phyloP scores from a whole-genome alignment of 2,888 invertebrate genomes.

The Polylopha cassiicola region DNA sequence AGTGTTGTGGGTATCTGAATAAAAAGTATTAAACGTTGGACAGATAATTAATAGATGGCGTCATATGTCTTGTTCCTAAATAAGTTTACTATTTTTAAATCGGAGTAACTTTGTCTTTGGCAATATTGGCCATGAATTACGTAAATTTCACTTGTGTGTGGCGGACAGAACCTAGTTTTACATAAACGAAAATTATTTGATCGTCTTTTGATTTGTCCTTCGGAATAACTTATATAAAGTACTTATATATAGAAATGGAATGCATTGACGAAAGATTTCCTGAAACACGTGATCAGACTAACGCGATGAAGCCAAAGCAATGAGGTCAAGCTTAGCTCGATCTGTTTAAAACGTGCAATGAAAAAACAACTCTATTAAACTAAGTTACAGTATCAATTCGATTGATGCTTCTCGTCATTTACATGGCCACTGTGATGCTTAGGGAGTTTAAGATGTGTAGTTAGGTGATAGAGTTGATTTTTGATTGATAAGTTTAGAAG shows the following conservation, averaged over 20 bases:
- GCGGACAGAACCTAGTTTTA: no score
- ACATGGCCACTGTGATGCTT: constrained; percentile 4
- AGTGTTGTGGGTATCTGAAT: no score
- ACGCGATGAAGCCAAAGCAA: constrained; percentile 57
- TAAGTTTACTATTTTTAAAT: no score
- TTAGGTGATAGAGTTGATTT: constrained; percentile 1
- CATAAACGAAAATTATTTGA: no score
- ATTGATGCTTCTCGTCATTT: neutral
- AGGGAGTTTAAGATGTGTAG: constrained; percentile 3
- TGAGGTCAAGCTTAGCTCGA: constrained; percentile 40
- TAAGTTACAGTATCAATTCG: neutral
- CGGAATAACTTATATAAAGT: neutral
- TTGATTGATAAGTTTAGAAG: neutral
- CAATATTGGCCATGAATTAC: no score
- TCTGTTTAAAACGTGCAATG: constrained; percentile 26
- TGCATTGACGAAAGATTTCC: constrained; percentile 40
- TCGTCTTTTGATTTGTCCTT: no score
- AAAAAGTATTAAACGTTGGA: no score
- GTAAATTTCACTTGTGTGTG: no score
- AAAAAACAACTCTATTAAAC: neutral
- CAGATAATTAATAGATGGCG: no score
- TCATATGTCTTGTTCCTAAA: no score
- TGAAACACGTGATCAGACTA: constrained; percentile 41
- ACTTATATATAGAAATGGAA: constrained; percentile 21
- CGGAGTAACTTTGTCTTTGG: no score